phyloP scores from a whole-genome alignment of 2,797 vertebrate genomes.

The Helicolenus hilgendorfi region DNA sequence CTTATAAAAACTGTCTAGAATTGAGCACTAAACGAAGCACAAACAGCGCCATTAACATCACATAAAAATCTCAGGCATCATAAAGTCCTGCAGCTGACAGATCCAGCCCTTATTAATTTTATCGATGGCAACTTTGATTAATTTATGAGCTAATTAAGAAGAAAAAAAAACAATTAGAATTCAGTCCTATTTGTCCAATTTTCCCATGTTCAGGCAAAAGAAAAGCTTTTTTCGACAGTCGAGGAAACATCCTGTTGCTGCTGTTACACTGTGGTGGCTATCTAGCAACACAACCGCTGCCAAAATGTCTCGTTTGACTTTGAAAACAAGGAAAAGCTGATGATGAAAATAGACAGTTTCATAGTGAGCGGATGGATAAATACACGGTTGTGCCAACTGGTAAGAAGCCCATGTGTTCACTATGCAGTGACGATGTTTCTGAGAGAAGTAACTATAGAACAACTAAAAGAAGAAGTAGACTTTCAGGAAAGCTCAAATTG shows the following conservation, averaged over 20 bases:
- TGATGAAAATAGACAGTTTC: not conserved
- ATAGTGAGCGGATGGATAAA: slow-evolving; percentile 2
- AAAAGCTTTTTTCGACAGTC: not conserved
- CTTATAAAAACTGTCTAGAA: not conserved
- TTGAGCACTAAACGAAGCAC: not conserved
- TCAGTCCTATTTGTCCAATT: not conserved
- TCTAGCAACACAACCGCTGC: not conserved
- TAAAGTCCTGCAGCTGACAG: not conserved
- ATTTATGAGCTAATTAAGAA: not conserved
- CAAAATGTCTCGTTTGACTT: not conserved
- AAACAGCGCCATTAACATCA: not conserved
- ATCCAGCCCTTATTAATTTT: not conserved
- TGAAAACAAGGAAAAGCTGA: not conserved
- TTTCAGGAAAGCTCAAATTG: not conserved
- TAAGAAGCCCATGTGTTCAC: not conserved
- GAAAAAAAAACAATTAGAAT: not conserved
- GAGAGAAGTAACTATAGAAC: not conserved
- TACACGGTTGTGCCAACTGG: slow-evolving; percentile 8
- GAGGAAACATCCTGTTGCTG: not conserved
- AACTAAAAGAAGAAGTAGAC: not conserved
- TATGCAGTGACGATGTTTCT: not conserved
- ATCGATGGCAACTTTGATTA: not conserved
- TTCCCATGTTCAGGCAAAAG: not conserved
- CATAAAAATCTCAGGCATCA: not conserved
- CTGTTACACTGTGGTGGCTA: not conserved